Evolutionary conservation across 92 coral and sea anemone species (phyloP), one percentile per base, ranked within the genome.

Genomic region (Anthopleura xanthogrammica): DNA sequence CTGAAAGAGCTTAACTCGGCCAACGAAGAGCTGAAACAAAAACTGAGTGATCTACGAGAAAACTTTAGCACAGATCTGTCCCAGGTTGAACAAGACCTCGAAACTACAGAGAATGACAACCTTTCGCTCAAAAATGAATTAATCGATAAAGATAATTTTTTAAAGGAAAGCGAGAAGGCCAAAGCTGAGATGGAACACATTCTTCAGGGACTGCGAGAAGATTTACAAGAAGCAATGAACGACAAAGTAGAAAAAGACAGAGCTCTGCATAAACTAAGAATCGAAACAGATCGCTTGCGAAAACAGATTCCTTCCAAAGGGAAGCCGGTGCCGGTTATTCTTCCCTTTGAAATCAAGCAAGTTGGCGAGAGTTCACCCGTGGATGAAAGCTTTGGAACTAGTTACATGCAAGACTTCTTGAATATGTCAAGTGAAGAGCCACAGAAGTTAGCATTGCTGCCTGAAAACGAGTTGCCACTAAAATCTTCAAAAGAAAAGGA

Each of bases 1-100:
- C 72, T 91, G 23, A 92, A 92, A 64, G 98, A 95, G 72, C 80
- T 91, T 58, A 92, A 91, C 46, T 88, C 95, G 36, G 97, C 90
- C 36, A 90, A 91, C 46, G 92, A 93, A 62, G 92, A 93, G 71
- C 77, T 91, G 50, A 80, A 88, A 71, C 90, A 82, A 58, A 95
- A 94, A 57, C 80, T 94, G 7, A 77, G 82, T 16, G 88, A 77
- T 9, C 86, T 88, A 57, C 82, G 91, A 52, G 90, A 82, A 55
- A 70, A 82, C 72, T 88, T 92, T 76, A 86, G 60, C 54, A 77
- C 88, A 17, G 98, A 95, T 17, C 82, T 91, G 80, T 87, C 87
- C 64, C 93, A 94, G 57, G 89, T 93, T n/a, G 92, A 90, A 70
- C 87, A 80, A 85, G 95, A 90, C 19, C 86, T 93, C 7, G 74